These are phyloP conservation scores for Alosa alosa DNA, from an alignment of 2,113 vertebrate genomes.

Conservation along the genomic window DNA sequence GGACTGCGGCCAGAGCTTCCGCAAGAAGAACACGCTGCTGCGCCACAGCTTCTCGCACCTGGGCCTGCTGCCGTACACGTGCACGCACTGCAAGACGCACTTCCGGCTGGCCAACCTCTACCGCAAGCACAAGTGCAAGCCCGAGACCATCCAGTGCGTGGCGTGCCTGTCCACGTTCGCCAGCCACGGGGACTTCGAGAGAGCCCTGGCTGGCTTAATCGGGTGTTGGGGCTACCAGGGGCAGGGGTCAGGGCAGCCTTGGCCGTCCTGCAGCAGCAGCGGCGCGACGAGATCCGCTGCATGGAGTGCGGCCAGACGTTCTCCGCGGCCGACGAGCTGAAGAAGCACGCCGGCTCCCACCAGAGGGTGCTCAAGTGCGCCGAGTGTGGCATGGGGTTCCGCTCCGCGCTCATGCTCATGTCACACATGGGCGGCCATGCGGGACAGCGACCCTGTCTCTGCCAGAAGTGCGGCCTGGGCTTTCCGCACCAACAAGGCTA, in stretches of 20 bases:
- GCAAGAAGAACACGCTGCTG: slow-evolving; percentile 65
- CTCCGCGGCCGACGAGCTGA: slow-evolving; percentile 75
- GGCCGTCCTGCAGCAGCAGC: slow-evolving; percentile 11
- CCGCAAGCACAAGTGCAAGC: slow-evolving; percentile 67
- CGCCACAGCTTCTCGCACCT: slow-evolving; percentile 76
- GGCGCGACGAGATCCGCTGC: slow-evolving; percentile 69
- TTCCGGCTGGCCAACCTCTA: slow-evolving; percentile 70
- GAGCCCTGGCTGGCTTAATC: too few species aligned
- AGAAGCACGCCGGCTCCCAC: slow-evolving; percentile 83
- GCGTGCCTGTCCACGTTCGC: slow-evolving; percentile 70
- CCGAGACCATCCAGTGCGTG: slow-evolving; percentile 67
- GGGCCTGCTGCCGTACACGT: slow-evolving; percentile 80
- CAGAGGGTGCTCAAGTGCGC: slow-evolving; percentile 84
- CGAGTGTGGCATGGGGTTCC: slow-evolving; percentile 85
- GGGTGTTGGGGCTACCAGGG: slow-evolving; percentile 75
- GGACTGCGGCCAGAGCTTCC: slow-evolving; percentile 56
- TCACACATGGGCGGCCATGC: slow-evolving; percentile 89
- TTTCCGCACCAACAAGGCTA: slow-evolving; percentile 78
- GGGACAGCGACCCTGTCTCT: slow-evolving; percentile 79
- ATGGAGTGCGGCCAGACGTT: slow-evolving; percentile 83
- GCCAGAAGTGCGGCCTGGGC: slow-evolving; percentile 82
- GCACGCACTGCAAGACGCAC: slow-evolving; percentile 67
- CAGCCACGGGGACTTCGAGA: slow-evolving; percentile 66
- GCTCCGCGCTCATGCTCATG: slow-evolving; percentile 80
- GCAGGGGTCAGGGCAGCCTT: too few species aligned